Evolutionary conservation across 2,113 vertebrate genomes (phyloP).

Genomic region (Mastomys natalensis): DNA sequence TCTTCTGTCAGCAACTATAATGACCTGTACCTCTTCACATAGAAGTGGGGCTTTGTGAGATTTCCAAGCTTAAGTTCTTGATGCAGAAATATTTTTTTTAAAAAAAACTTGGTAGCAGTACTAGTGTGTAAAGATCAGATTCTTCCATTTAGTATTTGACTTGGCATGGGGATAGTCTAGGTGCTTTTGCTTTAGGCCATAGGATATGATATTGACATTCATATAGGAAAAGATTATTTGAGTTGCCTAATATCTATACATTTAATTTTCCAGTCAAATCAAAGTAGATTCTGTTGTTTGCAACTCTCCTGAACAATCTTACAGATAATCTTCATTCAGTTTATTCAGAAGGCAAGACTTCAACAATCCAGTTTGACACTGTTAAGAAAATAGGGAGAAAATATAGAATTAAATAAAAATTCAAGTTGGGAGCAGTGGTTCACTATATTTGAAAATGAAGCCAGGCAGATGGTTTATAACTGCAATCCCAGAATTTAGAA

Average conservation of each 20-base stretch:
- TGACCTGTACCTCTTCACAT: background rate
- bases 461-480: background rate
- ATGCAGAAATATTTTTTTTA: background rate
- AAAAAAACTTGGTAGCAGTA: background rate
- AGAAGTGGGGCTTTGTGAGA: background rate
- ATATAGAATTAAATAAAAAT: slow-evolving; percentile 22
- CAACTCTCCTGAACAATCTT: background rate
- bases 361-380: slow-evolving; percentile 22
- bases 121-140: background rate
- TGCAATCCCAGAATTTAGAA: background rate
- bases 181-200: background rate
- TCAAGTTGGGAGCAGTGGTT: background rate
- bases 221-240: slow-evolving; percentile 27
- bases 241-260: background rate
- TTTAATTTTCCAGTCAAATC: slow-evolving; percentile 24
- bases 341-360: background rate
- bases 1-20: background rate
- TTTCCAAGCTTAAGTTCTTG: background rate
- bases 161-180: background rate
- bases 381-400: background rate
- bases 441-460: slow-evolving; percentile 3
- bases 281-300: slow-evolving; percentile 25
- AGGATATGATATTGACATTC: slow-evolving; percentile 10
- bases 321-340: background rate
- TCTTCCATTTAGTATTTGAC: slow-evolving; percentile 20